Conservation (phyloP, 2,113 vertebrate species). For the Tenrec ecaudatus region DNA sequence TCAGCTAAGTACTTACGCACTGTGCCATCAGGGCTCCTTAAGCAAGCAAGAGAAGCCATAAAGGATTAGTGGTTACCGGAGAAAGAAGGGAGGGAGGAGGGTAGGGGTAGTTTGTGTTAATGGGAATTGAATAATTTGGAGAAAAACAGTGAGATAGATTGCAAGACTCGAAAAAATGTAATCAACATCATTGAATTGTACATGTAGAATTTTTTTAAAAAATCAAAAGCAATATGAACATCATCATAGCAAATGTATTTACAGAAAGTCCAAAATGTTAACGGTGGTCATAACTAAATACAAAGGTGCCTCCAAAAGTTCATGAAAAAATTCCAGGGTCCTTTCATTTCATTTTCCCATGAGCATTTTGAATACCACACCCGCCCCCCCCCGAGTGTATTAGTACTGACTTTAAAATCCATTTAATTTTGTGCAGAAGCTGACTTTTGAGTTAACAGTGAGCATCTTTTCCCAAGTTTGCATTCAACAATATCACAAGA, state of each 20-base stretch:
- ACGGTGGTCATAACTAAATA: background rate
- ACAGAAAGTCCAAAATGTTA: conserved; percentile 2
- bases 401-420: background rate
- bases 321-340: no score
- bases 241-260: conserved; percentile 11
- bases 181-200: background rate
- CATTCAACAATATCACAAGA: background rate
- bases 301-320: no score
- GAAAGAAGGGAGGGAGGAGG: background rate
- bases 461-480: conserved; percentile 17
- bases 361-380: no score
- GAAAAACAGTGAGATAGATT: background rate
- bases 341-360: no score
- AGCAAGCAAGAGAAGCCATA: background rate
- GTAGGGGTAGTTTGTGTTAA: background rate
- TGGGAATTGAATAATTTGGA: background rate
- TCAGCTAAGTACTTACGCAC: background rate
- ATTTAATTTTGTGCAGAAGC: background rate
- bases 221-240: background rate
- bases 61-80: background rate
- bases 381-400: background rate
- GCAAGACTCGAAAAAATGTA: background rate
- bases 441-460: background rate
- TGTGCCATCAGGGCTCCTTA: background rate
- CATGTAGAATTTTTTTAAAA: background rate